Evolutionary conservation across 2,797 vertebrate genomes (phyloP), one percentile per base, ranked within the genome.

Genomic region (Antrozous pallidus): DNA sequence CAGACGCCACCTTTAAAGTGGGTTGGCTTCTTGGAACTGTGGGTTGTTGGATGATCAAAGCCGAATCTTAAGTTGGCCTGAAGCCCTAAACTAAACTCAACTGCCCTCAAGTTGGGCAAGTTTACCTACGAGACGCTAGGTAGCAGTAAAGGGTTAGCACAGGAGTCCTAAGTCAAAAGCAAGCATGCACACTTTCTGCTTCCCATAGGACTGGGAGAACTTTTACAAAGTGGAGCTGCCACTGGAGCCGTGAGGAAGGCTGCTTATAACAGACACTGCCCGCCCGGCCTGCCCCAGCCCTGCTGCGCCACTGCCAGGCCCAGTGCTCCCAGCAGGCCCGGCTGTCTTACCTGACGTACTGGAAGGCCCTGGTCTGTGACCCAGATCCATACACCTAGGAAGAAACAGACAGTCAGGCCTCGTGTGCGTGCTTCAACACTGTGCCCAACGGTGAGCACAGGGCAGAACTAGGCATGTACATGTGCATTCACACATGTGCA

Each of bases 351-450:
- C 99, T 99, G 88, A 99, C 99, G 58, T 99, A 99, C 92, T 99
- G 99, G 97, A 99, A 99, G 8, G 99, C 99, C 98, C 99, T 98
- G 0, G 99, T 99, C 97, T 99, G 99, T 84, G 99, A 99, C 95
- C 99, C 99, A 38, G 99, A 98, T 56, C 99, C 99, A 36, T 99
- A 99, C 1, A 99, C 99, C 99, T 99, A 95, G 38, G 65, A 92
- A 96, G 88, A 3, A 94, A 69, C 5, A 3, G 0, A 80, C 49
- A 94, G 58, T 93, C 40, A 96, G 89, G 75, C 0, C 54, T 74
- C n/a, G 2, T 6, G 2, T 47, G 12, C 6, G 12, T 47, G 56
- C 11, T 42, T 90, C 17, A 7, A 33, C 45, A 8, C 14, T 5
- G 36, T 0, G 31, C 5, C 33, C 26, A 1, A 18, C 1, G 5